Base-by-base conservation (phyloP, 2,113 vertebrate genomes). In the Perca fluviatilis region DNA sequence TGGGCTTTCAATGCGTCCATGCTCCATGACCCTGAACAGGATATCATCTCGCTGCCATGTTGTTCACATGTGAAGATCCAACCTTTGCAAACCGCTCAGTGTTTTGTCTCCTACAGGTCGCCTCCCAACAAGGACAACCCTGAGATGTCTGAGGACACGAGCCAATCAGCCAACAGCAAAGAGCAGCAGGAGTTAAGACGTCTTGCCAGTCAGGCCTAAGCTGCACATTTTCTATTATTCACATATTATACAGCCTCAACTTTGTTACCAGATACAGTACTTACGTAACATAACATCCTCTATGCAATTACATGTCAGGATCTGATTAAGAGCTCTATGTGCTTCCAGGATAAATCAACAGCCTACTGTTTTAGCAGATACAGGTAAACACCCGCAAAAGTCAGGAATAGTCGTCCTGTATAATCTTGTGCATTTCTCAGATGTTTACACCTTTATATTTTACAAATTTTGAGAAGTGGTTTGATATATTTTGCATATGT, bases 131-230 rank as follows among this genome's bases (percentile, higher is more conserved):
- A 83, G 69, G 78, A 86, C 9, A 81, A 75, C 40, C 18, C 47
- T 49, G 74, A 83, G 33, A 75, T 64, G 40, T 77, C 80, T 58
- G 87, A 84, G 61, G 69, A 80, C 19, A 27, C 62, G 0, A 68
- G 56, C 74, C 89, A 87, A 65, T 77, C 79, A 69, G 58, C 57
- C 40, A 58, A 58, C 78, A 82, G 70, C 74, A 68, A 81, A 14
- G 89, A 93, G 16, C 84, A 72, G 14, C 89, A 90, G 68, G 90
- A 94, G 79, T 80, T 91, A 6, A 77, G 61, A 18, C 51, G 33
- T 68, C 77, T 92, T 9, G 73, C 85, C 27, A 77, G 79, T 25
- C 79, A 84, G 63, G 72, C 72, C 33, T 92, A 49, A 86, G 21
- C 36, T 43, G 19, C 62, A 60, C 60, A 43, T 10, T 6, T 21